Evolutionary conservation across 2,888 invertebrate species (phyloP), one percentile per base, ranked within the genome.

Genomic region (Spilarctia lutea): DNA sequence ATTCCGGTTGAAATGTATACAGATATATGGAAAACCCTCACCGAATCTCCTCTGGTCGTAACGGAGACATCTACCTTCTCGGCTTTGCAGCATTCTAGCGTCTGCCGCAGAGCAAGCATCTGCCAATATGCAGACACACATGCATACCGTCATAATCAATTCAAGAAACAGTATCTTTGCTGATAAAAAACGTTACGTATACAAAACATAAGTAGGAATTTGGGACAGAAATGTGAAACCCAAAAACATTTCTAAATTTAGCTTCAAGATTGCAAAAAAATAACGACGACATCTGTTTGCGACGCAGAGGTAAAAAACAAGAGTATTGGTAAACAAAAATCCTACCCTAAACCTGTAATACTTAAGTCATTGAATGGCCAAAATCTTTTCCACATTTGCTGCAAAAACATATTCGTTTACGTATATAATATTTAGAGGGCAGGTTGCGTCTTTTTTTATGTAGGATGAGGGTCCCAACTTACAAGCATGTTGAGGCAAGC

Each of bases 51-150:
- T 67, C 48, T 65, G 24, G 63, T 85, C 60, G 83, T 75, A n/a
- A 87, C 74, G 8, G 87, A 87, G 0, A 79, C 87, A 65, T 92
- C 91, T 3, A 67, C 79, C 79, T 88, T 89, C 30, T 89, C 88
- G 6, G 77, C 81, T 45, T 75, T 83, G 73, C 78, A 84, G 35
- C 85, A 82, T 13, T 86, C 86, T 4, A 85, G 71, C 7, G 82
- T 74, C 69, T 85, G 84, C 16, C 85, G 86, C 20, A 90, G 76
- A 65, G 76, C 71, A 65, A 81, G 84, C 52, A 88, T 73, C 92
- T 91, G 81, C 0, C 83, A 87, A 35, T n/a, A 74, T 18, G n/a
- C n/a, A 60, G 16, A 68, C 10, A 45, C 16, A 42, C 45, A 27
- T 48, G 16, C 2, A 24, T 0, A 65, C n/a, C n/a, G n/a, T 10